Evolutionary conservation across 2,888 invertebrate species (phyloP), one percentile per base, ranked within the genome.

Genomic region (Thymelicus sylvestris): DNA sequence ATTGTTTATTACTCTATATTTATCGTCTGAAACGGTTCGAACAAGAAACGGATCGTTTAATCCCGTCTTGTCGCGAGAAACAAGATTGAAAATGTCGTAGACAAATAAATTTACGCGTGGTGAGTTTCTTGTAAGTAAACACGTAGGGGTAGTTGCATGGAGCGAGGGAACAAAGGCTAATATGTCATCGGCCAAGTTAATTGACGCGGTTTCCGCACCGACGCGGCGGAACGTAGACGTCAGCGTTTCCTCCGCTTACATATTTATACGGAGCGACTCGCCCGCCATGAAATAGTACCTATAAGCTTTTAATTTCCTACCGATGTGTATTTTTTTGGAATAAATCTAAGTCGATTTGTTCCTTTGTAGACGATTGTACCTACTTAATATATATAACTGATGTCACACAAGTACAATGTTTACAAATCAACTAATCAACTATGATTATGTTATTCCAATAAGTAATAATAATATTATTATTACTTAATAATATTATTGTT

Each of bases 121-220:
- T 77, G 80, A 81, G 79, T 83, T 86, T 84, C 85, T 88, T 86
- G 84, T 82, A 82, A 85, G 84, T 86, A 83, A 86, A 88, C 70
- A 74, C 72, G 70, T 70, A 64, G 63, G 66, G 76, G 79, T 79
- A 81, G 76, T 24, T 71, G 57, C 66, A 60, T 48, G 67, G 67
- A 78, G 80, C 78, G 77, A 79, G 80, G 83, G 89, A 91, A 92
- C 92, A 92, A 92, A 92, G 91, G 90, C 89, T 91, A 92, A 93
- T 93, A 92, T 92, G 93, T 93, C 93, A 93, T 92, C 88, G 86
- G 86, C 85, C 86, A 87, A 91, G 90, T 92, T 93, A 93, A 93
- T 93, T 93, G 93, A 93, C 93, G 92, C 88, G 89, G 92, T 89
- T 93, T 93, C 93, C 93, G 93, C 82, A 87, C 85, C 87, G 85